phyloP scores from a whole-genome alignment of 2,888 invertebrate genomes.

The Xestia rhomboidea region DNA sequence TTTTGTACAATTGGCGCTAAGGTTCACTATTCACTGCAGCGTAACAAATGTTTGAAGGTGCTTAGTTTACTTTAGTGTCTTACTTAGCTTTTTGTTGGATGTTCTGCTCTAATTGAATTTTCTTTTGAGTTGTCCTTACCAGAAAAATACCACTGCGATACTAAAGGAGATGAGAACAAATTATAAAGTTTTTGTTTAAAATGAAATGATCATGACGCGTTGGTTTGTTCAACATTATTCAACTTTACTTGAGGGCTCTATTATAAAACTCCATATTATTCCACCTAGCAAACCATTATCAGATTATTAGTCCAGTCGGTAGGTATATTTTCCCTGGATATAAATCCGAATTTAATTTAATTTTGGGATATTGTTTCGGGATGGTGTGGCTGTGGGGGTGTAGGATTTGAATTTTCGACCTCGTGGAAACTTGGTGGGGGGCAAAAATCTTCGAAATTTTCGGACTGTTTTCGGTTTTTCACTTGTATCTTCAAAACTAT shows the following conservation, averaged over 20 bases:
- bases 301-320: too few species aligned
- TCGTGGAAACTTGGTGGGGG: too few species aligned
- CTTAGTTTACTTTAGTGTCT: constrained; percentile 34
- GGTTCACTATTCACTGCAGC: constrained; percentile 48
- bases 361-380: too few species aligned
- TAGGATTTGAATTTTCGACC: too few species aligned
- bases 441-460: too few species aligned
- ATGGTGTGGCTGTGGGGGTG: too few species aligned
- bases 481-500: too few species aligned
- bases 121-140: constrained; percentile 19
- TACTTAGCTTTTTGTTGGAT: constrained; percentile 39
- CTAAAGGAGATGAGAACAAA: background rate
- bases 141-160: constrained; percentile 5
- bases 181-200: constrained; percentile 15
- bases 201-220: background rate
- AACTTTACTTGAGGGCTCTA: background rate
- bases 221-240: background rate
- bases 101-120: constrained; percentile 49
- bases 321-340: too few species aligned
- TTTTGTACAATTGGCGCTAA: constrained; percentile 26
- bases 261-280: background rate
- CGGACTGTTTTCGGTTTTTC: too few species aligned
- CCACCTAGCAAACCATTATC: background rate
- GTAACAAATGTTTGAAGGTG: constrained; percentile 49
- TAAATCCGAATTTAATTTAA: too few species aligned